A percentile compares a stretch with the other conserved stretches of the same genome.
Conservation (phyloP, 2,797 vertebrate species). For the Diceros bicornis region DNA sequence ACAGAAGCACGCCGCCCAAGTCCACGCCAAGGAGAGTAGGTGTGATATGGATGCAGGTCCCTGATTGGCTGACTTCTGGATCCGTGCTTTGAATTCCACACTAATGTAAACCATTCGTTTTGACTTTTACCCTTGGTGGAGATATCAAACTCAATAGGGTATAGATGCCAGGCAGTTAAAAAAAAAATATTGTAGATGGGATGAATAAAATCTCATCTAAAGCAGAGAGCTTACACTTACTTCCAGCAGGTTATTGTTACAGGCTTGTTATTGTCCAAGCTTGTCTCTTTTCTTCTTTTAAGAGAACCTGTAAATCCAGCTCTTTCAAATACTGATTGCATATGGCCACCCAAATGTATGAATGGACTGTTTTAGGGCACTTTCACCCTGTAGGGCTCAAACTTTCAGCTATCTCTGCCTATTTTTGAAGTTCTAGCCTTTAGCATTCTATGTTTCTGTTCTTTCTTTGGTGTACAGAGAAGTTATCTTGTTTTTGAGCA, state of each 20-base stretch:
- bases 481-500: background rate
- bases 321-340: background rate
- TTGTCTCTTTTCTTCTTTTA: background rate
- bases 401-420: background rate
- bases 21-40: background rate
- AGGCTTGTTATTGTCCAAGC: background rate
- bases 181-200: background rate
- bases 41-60: background rate
- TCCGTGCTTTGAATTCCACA: background rate
- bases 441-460: background rate
- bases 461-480: background rate
- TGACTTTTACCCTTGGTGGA: background rate
- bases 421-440: background rate
- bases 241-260: background rate
- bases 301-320: background rate
- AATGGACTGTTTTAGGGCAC: background rate
- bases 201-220: background rate
- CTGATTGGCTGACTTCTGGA: background rate
- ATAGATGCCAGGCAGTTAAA: background rate
- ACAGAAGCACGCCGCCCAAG: background rate
- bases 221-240: background rate
- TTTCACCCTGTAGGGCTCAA: background rate
- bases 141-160: background rate
- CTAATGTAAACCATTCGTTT: background rate
- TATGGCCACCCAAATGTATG: background rate